A percentile compares a stretch with the other conserved stretches of the same genome.
These are phyloP conservation scores for Cataglyphis altisquamis DNA, from an alignment of 2,888 invertebrate species.

Conservation along the genomic window DNA sequence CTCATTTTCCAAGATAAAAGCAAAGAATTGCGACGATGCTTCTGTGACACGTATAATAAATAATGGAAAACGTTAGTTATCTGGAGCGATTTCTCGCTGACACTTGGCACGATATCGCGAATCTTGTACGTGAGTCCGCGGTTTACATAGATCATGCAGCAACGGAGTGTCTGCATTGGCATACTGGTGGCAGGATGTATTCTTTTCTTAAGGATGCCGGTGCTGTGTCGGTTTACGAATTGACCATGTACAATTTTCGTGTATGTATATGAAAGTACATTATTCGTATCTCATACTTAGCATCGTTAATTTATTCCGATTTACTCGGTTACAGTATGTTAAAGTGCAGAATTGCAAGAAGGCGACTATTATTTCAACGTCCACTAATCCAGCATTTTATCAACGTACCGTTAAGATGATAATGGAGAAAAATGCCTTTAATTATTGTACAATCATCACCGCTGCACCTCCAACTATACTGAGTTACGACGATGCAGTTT, in stretches of 20 bases:
- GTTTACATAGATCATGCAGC: conserved; percentile 90
- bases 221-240: conserved; percentile 89
- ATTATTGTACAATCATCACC: conserved; percentile 89
- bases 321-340: conserved; percentile 81
- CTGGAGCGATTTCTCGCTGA: conserved; percentile 33
- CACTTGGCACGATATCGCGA: conserved; percentile 17
- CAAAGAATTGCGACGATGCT: neutral
- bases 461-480: conserved; percentile 85
- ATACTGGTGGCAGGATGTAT: conserved; percentile 88
- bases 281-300: neutral
- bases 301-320: neutral
- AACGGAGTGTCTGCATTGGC: conserved; percentile 91
- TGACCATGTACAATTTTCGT: conserved; percentile 87
- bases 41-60: neutral
- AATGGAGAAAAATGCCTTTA: conserved; percentile 88
- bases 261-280: conserved; percentile 71
- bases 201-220: conserved; percentile 88
- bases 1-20: neutral
- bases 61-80: conserved; percentile 14
- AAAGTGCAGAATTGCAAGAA: conserved; percentile 84
- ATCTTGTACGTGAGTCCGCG: conserved; percentile 88
- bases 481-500: conserved; percentile 56
- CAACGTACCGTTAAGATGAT: conserved; percentile 88
- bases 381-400: conserved; percentile 87
- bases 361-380: conserved; percentile 88